Percentiles rank a stretch among this genome's conserved stretches.
phyloP scores from a whole-genome alignment of 2,888 invertebrate species.

The Mythimna albipuncta region DNA sequence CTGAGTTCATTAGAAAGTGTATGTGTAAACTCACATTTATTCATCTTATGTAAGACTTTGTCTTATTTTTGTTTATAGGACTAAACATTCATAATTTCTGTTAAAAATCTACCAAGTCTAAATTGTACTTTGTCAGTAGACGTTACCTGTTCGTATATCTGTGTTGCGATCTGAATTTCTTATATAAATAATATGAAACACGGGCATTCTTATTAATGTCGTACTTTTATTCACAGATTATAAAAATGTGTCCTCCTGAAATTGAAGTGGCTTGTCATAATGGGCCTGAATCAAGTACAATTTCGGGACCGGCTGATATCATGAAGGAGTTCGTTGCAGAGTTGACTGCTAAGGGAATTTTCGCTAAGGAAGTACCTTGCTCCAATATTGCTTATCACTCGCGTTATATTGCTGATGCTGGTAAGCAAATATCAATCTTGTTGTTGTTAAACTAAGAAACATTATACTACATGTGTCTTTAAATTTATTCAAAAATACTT shows the following conservation, averaged over 20 bases:
- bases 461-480: neutral
- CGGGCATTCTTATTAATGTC: neutral
- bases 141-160: neutral
- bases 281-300: conserved; percentile 93
- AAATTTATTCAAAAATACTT: neutral
- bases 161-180: neutral
- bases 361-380: conserved; percentile 89
- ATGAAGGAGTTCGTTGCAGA: conserved; percentile 90
- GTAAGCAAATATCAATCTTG: conserved; percentile 22
- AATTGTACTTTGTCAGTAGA: neutral
- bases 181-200: neutral
- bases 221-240: conserved; percentile 66
- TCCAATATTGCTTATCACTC: conserved; percentile 97
- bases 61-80: neutral
- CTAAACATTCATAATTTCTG: neutral
- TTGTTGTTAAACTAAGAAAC: neutral
- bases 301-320: conserved; percentile 93
- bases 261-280: conserved; percentile 96
- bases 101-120: neutral
- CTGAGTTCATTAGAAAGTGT: neutral
- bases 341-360: conserved; percentile 80
- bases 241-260: conserved; percentile 87
- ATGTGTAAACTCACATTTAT: neutral
- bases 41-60: neutral
- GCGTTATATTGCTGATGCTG: conserved; percentile 93